Percentiles rank a stretch among this genome's conserved stretches.
phyloP scores from a whole-genome alignment of 2,797 vertebrate species.

The Melanotaenia maccullochi region DNA sequence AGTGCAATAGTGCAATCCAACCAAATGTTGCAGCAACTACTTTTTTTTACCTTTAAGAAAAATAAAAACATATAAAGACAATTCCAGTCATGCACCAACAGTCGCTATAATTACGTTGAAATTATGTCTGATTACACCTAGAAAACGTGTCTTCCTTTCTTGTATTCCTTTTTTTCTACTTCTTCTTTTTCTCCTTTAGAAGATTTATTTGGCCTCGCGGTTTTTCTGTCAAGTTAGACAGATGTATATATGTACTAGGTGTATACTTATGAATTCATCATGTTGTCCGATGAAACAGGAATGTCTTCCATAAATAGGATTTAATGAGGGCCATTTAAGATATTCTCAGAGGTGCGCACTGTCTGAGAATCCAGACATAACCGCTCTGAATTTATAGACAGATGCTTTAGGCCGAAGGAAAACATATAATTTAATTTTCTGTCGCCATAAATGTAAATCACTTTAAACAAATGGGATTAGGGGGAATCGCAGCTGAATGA shows the following conservation, averaged over 20 bases:
- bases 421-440: no score
- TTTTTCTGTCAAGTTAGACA: not conserved
- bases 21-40: conserved; percentile 25
- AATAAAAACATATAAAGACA: not conserved
- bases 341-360: no score
- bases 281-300: no score
- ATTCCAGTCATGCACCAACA: no score
- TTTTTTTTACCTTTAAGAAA: conserved; percentile 7
- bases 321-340: no score
- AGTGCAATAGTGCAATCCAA: not conserved
- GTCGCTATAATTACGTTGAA: no score
- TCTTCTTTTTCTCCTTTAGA: not conserved
- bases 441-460: not conserved
- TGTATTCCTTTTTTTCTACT: no score
- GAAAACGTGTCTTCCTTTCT: no score
- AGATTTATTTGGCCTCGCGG: not conserved
- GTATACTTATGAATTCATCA: no score
- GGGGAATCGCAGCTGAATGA: conserved; percentile 26
- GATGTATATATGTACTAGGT: not conserved
- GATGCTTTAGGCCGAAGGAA: not conserved
- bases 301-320: no score
- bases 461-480: not conserved
- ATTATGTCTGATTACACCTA: no score
- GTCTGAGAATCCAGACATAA: not conserved
- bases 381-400: not conserved